Evolutionary conservation across 2,797 vertebrate species (phyloP), one percentile per base, ranked within the genome.

Genomic region (Propithecus perrieri): DNA sequence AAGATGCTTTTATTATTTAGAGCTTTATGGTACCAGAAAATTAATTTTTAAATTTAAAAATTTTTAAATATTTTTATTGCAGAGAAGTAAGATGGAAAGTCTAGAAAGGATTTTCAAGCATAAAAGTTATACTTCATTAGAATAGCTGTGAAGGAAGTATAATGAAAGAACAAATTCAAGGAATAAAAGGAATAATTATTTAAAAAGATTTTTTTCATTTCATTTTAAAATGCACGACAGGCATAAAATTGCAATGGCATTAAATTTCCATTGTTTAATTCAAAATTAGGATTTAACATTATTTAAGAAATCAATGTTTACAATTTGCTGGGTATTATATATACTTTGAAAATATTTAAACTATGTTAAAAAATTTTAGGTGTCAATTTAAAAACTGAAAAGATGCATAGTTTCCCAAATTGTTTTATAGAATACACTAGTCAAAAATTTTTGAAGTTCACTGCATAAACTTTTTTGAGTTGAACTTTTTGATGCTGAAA

Each of bases 31-130:
- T 72, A 57, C 46, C 11, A 72, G 26, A 15, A 72, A 65, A 63
- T 89, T 85, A 72, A 55, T 57, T 89, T 87, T 92, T 87, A 67
- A 80, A 83, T 75, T 87, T 75, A 43, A 72, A 65, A 71, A 46
- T 85, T 22, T 91, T 91, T 33, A 78, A 38, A 41, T 67, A 65
- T 65, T 50, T 93, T 90, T 80, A 9, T 57, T 90, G 59, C 4
- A 57, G 15, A 93, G 26, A 89, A 76, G 7, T 65, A 43, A 41
- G 43, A 53, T 22, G 24, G 57, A 85, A 30, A 50, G 80, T 43
- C 26, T 85, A 22, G 57, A 57, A 65, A 65, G 33, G 9, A 74
- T 92, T 89, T 85, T 80, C 38, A 85, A 80, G 48, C 14, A 43
- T 65, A 24, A 57, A 74, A 18, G 38, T 85, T 33, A 59, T 95